Evolutionary conservation across 1,140 invertebrate genomes (phyloP).

Genomic region (Notospermus geniculatus): DNA sequence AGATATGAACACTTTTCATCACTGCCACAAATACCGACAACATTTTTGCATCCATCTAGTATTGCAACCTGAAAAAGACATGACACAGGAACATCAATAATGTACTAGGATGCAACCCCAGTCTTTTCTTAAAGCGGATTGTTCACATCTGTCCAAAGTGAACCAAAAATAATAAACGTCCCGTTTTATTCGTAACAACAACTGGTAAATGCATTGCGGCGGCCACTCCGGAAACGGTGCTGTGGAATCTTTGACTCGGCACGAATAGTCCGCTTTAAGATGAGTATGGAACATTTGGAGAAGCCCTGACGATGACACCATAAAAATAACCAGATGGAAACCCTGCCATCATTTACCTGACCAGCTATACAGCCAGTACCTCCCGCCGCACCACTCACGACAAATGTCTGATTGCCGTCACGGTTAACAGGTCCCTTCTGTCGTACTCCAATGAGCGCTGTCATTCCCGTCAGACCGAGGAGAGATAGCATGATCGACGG

Average conservation of each 20-base stretch:
- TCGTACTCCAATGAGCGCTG: slow-evolving; percentile 40
- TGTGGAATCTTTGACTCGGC: no score
- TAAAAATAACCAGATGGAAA: no score
- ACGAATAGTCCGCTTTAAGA: no score
- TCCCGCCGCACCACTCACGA: slow-evolving; percentile 51
- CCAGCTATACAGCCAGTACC: slow-evolving; percentile 48
- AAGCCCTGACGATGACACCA: not conserved
- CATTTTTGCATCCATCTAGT: slow-evolving; percentile 30
- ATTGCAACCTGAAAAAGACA: slow-evolving; percentile 35
- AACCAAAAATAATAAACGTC: no score
- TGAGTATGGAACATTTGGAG: not conserved
- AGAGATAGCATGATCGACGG: slow-evolving; percentile 33
- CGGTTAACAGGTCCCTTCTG: slow-evolving; percentile 39
- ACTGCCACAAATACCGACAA: slow-evolving; percentile 48
- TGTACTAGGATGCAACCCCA: not conserved
- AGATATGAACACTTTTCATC: slow-evolving; percentile 40
- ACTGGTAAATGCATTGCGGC: no score
- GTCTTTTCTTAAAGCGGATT: no score
- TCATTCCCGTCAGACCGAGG: slow-evolving; percentile 40
- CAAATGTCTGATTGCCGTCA: slow-evolving; percentile 41
- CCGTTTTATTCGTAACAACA: no score
- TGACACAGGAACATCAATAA: not conserved
- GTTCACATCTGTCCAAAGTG: no score
- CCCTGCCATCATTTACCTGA: slow-evolving; percentile 34
- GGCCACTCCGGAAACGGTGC: no score